These are phyloP conservation scores for Pantala flavescens DNA, from an alignment of 1,140 invertebrate species.

Conservation along the genomic window DNA sequence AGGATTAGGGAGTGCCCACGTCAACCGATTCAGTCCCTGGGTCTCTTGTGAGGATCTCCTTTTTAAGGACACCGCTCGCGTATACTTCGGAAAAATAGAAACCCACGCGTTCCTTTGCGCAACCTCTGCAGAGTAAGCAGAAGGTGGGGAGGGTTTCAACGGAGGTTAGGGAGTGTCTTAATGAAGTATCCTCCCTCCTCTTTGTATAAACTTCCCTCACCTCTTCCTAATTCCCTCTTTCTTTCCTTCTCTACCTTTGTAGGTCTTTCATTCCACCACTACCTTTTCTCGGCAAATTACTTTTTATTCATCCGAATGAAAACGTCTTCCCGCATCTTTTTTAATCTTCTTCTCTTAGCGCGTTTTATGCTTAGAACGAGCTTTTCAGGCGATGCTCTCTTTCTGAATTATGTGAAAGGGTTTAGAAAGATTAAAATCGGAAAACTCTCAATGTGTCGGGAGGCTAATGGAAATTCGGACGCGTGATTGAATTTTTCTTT, in stretches of 20 bases:
- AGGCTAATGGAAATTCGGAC: no score
- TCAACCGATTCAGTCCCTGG: not conserved
- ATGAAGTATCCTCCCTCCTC: not conserved
- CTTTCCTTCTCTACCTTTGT: not conserved
- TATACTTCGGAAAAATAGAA: not conserved
- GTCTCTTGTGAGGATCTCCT: not conserved
- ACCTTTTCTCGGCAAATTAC: no score
- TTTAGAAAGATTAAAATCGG: no score
- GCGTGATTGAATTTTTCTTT: no score
- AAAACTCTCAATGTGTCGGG: no score
- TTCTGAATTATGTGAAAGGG: no score
- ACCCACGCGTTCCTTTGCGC: not conserved
- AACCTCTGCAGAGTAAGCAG: not conserved
- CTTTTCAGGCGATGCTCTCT: no score
- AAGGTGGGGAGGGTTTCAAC: not conserved
- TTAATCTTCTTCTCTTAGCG: no score
- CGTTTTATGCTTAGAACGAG: no score
- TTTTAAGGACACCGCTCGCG: not conserved
- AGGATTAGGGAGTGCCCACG: not conserved
- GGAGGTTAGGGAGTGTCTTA: not conserved
- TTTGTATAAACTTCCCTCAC: not conserved
- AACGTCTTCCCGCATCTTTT: no score
- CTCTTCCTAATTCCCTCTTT: not conserved
- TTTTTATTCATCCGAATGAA: no score
- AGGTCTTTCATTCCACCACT: no score